These are phyloP conservation scores for Leptinotarsa tumamoca DNA, from an alignment of 2,888 invertebrate genomes.

Conservation along the genomic window DNA sequence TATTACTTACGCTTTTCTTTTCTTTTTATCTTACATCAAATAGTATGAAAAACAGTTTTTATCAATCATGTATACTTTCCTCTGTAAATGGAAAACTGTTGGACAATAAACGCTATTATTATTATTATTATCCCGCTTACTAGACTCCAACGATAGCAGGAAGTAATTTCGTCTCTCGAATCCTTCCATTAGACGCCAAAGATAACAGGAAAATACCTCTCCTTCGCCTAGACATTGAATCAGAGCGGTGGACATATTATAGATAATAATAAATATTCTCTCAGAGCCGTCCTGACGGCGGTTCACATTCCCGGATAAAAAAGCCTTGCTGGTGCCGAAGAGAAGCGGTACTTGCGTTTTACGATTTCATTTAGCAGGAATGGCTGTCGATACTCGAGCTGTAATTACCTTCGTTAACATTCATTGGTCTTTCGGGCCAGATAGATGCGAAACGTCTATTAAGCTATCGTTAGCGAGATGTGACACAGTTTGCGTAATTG, in stretches of 20 bases:
- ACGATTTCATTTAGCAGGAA: conserved; percentile 12
- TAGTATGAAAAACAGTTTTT: too few relatives aligned
- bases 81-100: too few relatives aligned
- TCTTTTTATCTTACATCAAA: too few relatives aligned
- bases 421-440: conserved; percentile 8
- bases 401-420: conserved; percentile 20
- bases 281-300: conserved; percentile 2
- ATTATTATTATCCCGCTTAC: not conserved
- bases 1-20: too few relatives aligned
- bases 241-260: not conserved
- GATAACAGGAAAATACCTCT: conserved; percentile 3
- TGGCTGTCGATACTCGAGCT: conserved; percentile 9
- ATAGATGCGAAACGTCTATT: conserved; percentile 9
- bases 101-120: too few relatives aligned
- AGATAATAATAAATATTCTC: not conserved
- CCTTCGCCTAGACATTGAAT: not conserved
- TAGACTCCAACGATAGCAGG: not conserved
- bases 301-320: not conserved
- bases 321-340: conserved; percentile 11
- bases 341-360: conserved; percentile 20
- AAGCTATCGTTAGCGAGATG: conserved; percentile 6
- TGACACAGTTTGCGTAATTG: conserved; percentile 6
- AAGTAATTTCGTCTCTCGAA: not conserved
- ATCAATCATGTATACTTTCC: too few relatives aligned
- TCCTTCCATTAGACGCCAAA: conserved; percentile 1